Base-by-base conservation (phyloP, 2,888 invertebrate species). In the Bombylius discolor region DNA sequence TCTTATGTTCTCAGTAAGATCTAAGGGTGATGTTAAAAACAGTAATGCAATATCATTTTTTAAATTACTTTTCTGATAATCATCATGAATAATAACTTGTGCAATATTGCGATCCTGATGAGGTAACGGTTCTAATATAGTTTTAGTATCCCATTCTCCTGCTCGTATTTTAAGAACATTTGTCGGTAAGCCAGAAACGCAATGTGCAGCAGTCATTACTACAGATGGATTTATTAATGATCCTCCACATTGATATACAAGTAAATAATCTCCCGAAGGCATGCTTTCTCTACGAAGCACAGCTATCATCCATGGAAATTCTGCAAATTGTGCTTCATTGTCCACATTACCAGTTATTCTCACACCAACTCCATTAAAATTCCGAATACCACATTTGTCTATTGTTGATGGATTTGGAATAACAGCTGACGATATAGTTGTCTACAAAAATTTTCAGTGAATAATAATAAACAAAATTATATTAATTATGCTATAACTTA, bases 121-220 rank as follows among this genome's bases (percentile, higher is more conserved):
- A 0, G 81, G 81, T 53, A 79, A 77, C 9, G 84, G 74, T 68
- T 90, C 90, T 58, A 81, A 81, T 0, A 74, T 76, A 0, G 86
- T 85, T 70, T 88, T 86, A 0, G 89, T 85, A 72, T 90, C 89
- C 89, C 90, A 90, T 70, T 90, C 90, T 0, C 90, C 90, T 0
- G 86, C 84, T 5, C 89, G 76, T 4, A 83, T 74, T 62, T 76
- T 77, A 5, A 78, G 64, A 45, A 64, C 52, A 31, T 60, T 53
- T 0, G 65, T 58, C 0, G 62, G 52, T 31, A 65, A 66, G 36
- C 63, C 64, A 5, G 63, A 52, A 32, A 88, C 82, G 67, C 87
- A 87, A 70, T 93, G 92, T 0, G 89, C 89, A 0, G 89, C 87
- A 0, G 92, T 92, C 5, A 92, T 67, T 0, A 89, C 86, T 0